These are phyloP conservation scores for Clostera curtula DNA, from an alignment of 2,888 invertebrate genomes.

Conservation along the genomic window DNA sequence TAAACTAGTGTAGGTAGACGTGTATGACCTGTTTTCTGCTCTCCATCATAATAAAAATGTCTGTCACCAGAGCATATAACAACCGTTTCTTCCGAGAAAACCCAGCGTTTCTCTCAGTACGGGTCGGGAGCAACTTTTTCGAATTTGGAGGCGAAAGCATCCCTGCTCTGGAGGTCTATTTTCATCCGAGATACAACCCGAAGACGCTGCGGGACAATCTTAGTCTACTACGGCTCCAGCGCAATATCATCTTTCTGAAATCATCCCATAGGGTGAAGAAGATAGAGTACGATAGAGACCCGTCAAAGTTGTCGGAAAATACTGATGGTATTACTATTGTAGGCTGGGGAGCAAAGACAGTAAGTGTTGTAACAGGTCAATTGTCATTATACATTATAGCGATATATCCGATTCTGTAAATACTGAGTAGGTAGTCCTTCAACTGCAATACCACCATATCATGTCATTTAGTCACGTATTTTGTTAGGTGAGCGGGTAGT, in stretches of 20 bases:
- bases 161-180: constrained; percentile 44
- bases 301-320: constrained; percentile 24
- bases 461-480: no score
- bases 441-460: no score
- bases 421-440: no score
- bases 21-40: no score
- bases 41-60: not conserved
- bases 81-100: constrained; percentile 59
- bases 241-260: constrained; percentile 28
- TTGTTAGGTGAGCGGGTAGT: no score
- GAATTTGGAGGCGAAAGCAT: constrained; percentile 44
- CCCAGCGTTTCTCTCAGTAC: constrained; percentile 49
- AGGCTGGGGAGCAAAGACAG: constrained; percentile 54
- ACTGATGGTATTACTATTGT: constrained; percentile 42
- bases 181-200: constrained; percentile 49
- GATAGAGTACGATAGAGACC: constrained; percentile 38
- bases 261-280: constrained; percentile 31
- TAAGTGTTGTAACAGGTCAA: no score
- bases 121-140: constrained; percentile 48
- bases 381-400: no score
- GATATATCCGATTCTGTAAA: no score
- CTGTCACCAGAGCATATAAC: constrained; percentile 44
- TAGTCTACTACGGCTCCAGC: constrained; percentile 38
- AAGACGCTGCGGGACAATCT: constrained; percentile 44
- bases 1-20: no score